These are phyloP conservation scores for Acanthosepion esculentum DNA, from an alignment of 2,888 invertebrate genomes.

Conservation along the genomic window DNA sequence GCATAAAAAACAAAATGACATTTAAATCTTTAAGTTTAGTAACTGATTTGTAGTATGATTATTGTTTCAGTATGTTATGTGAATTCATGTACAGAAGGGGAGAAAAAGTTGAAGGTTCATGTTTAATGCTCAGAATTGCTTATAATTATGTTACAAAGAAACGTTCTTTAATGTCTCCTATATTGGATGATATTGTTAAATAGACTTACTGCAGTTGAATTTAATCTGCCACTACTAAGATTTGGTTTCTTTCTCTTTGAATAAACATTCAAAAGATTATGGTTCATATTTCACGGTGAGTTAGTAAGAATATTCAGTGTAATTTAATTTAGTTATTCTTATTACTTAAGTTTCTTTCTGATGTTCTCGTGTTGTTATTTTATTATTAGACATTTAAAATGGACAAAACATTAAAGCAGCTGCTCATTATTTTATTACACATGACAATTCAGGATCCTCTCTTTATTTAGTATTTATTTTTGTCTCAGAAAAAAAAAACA, in stretches of 20 bases:
- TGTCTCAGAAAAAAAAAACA: too few species aligned
- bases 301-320: neutral
- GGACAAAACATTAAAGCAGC: too few species aligned
- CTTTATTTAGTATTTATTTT: neutral
- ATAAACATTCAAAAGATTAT: neutral
- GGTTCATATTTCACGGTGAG: neutral
- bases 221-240: neutral
- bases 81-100: neutral
- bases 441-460: neutral
- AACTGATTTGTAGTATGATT: neutral
- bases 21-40: neutral
- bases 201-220: too few species aligned
- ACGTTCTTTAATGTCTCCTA: too few species aligned
- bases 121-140: neutral
- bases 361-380: too few species aligned
- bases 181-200: too few species aligned
- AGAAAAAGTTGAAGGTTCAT: neutral
- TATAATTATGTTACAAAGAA: too few species aligned
- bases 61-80: neutral
- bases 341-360: neutral
- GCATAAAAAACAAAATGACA: neutral
- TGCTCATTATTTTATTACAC: too few species aligned
- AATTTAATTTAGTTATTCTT: neutral
- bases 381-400: too few species aligned
- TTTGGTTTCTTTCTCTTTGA: neutral